Percentiles rank a stretch among this genome's conserved stretches.
Evolutionary conservation across 2,113 vertebrate species (phyloP).

Genomic region (Phyllopteryx taeniolatus): DNA sequence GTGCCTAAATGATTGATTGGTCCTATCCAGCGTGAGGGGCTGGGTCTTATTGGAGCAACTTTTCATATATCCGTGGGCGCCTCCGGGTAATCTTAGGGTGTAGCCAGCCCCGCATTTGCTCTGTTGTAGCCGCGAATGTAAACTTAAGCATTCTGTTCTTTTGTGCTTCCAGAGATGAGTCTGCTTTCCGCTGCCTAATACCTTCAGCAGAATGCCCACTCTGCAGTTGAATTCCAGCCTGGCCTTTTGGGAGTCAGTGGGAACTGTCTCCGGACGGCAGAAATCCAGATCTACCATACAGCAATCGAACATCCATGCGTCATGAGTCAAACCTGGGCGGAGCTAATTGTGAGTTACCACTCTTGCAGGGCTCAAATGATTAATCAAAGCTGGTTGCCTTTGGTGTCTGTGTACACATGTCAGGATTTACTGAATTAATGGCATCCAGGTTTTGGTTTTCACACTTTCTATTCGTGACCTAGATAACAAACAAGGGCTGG

Average conservation of each 20-base stretch:
- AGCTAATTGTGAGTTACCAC: background rate
- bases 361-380: background rate
- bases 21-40: background rate
- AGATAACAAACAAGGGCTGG: slow-evolving; percentile 37
- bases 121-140: background rate
- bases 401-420: background rate
- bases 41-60: background rate
- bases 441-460: slow-evolving; percentile 41
- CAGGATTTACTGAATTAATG: slow-evolving; percentile 40
- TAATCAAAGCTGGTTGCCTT: background rate
- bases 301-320: background rate
- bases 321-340: background rate
- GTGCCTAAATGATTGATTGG: background rate
- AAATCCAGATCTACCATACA: background rate
- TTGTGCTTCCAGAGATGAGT: slow-evolving; percentile 2
- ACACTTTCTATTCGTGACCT: slow-evolving; percentile 50
- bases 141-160: background rate
- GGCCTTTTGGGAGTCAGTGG: slow-evolving; percentile 4
- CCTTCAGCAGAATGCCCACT: background rate
- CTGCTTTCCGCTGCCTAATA: background rate
- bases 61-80: background rate
- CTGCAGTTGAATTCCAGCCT: slow-evolving; percentile 1
- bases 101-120: background rate
- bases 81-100: background rate
- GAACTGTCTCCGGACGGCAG: background rate